phyloP scores from a whole-genome alignment of 2,888 invertebrate genomes.

The Diploptera punctata region DNA sequence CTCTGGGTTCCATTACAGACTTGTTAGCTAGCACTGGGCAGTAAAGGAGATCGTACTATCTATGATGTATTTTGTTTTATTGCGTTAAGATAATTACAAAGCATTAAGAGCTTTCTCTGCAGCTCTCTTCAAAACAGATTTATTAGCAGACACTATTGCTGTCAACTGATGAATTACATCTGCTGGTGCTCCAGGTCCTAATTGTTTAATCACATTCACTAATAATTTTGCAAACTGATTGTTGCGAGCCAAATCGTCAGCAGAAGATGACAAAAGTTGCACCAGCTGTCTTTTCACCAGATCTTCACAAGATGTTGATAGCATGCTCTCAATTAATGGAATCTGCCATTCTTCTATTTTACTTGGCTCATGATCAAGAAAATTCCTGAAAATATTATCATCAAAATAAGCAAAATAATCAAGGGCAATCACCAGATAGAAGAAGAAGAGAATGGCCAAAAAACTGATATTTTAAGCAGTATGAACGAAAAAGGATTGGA shows the following conservation, averaged over 20 bases:
- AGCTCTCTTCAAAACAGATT: conserved; percentile 13
- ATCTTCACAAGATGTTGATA: background rate
- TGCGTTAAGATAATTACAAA: no score
- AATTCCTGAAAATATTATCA: conserved; percentile 11
- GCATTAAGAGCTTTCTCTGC: conserved; percentile 5
- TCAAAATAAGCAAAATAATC: no score
- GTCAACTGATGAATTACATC: conserved; percentile 2
- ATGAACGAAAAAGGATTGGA: no score
- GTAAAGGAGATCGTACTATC: no score
- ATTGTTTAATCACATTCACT: background rate
- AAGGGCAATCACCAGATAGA: no score
- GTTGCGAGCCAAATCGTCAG: background rate
- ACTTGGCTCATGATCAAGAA: background rate
- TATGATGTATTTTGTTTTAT: no score
- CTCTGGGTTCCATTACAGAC: no score
- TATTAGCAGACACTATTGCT: background rate
- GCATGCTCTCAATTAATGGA: background rate
- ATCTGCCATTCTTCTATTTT: conserved; percentile 8
- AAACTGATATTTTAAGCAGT: no score
- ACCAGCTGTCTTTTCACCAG: background rate
- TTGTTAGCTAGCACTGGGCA: no score
- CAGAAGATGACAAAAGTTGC: background rate
- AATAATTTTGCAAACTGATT: conserved; percentile 12
- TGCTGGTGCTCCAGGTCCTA: background rate
- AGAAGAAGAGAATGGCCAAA: no score